Evolutionary conservation across 2,113 vertebrate species (phyloP).

Genomic region (Heptranchias perlo): DNA sequence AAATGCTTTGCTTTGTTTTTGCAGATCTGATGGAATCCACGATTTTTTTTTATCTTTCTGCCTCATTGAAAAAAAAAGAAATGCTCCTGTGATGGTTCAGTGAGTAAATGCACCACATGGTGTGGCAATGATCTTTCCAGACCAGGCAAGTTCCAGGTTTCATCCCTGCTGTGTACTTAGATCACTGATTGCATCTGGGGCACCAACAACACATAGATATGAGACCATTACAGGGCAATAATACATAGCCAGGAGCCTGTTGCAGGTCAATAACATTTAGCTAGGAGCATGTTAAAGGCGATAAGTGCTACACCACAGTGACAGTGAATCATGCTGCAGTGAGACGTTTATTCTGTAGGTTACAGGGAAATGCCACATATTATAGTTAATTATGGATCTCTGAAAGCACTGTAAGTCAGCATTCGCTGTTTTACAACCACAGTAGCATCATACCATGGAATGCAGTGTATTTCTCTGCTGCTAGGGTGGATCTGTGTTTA

Average conservation of each 20-base stretch:
- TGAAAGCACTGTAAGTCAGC: not conserved
- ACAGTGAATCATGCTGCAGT: not conserved
- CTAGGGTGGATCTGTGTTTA: not conserved
- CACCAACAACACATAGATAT: not conserved
- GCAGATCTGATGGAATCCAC: not conserved
- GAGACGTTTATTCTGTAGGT: not conserved
- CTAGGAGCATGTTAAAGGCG: not conserved
- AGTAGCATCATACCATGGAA: not conserved
- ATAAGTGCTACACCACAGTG: not conserved
- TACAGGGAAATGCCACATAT: not conserved
- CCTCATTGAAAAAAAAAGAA: not conserved
- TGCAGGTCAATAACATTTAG: not conserved
- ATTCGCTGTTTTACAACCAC: not conserved
- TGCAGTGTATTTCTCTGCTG: not conserved
- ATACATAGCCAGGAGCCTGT: not conserved
- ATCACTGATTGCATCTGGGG: not conserved
- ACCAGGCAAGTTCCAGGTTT: not conserved
- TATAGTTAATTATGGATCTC: not conserved
- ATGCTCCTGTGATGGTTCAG: conserved; percentile 5
- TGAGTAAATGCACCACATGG: not conserved
- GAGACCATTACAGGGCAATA: not conserved
- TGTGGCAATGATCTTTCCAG: not conserved
- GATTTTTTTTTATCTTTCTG: not conserved
- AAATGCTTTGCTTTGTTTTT: conserved; percentile 5
- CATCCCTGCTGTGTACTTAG: not conserved